Percentiles rank a stretch among this genome's conserved stretches.
Conservation (phyloP, 2,797 vertebrate genomes). For the Oreonectes daqikongensis region DNA sequence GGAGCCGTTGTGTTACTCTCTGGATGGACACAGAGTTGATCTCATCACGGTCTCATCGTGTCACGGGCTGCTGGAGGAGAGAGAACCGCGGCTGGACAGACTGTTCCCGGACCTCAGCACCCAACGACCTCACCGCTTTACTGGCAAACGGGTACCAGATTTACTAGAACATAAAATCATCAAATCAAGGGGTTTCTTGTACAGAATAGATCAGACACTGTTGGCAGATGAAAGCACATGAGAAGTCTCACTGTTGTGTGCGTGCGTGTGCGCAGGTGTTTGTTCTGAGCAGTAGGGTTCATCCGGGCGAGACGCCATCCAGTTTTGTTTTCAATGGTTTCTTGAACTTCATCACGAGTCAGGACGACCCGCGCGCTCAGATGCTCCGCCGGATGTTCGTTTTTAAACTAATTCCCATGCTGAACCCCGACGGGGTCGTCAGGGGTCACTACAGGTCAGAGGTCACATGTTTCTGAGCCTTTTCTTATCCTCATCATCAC, state of each 20-base stretch:
- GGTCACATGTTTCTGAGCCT: background rate
- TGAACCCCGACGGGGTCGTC: slow-evolving; percentile 94
- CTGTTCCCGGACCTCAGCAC: slow-evolving; percentile 88
- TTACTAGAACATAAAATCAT: no score
- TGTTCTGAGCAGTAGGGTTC: slow-evolving; percentile 95
- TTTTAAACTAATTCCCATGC: slow-evolving; percentile 97
- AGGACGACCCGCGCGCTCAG: slow-evolving; percentile 90
- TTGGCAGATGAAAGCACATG: no score
- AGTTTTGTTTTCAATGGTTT: slow-evolving; percentile 98
- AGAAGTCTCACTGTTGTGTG: no score
- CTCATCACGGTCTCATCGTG: slow-evolving; percentile 93
- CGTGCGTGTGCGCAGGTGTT: slow-evolving; percentile 80
- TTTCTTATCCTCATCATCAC: background rate
- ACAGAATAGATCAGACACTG: no score
- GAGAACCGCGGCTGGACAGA: slow-evolving; percentile 88
- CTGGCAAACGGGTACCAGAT: slow-evolving; percentile 84
- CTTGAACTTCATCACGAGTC: slow-evolving; percentile 91
- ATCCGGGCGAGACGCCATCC: slow-evolving; percentile 94
- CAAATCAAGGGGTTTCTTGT: no score
- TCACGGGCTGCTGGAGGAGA: slow-evolving; percentile 87
- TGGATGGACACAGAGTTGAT: slow-evolving; percentile 92
- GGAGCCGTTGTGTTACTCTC: slow-evolving; percentile 91
- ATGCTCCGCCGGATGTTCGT: slow-evolving; percentile 90
- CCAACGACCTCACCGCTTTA: slow-evolving; percentile 84
- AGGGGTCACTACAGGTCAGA: slow-evolving; percentile 94